Base-by-base conservation (phyloP, 2,797 vertebrate genomes). In the Spinibarbus caldwelli region DNA sequence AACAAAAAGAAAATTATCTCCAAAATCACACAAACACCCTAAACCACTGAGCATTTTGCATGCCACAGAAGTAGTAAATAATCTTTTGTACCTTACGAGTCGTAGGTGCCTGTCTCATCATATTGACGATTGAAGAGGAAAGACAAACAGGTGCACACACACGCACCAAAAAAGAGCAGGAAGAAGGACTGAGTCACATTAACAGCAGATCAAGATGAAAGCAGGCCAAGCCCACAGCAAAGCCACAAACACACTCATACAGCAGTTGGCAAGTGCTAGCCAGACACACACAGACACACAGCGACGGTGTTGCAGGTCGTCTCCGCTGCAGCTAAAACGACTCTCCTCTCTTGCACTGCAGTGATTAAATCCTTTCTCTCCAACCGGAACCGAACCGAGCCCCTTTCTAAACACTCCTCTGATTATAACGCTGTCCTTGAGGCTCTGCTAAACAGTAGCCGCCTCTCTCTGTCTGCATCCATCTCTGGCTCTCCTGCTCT, bases 81-180 rank as follows among this genome's bases (percentile, higher is more conserved):
- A 72, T 82, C 59, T 64, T 83, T 59, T 92, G 95, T 98, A 98
- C 97, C 97, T 98, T 98, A 92, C 97, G 96, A 90, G 96, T 93
- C 34, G 96, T 93, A 72, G 97, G 95, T 89, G 97, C 96, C 97
- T 98, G 97, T 93, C 96, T 97, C 97, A 97, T 97, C 96, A 96
- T 97, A 92, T 95, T 95, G 91, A 92, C 90, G 88, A 89, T 89
- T 90, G 93, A 92, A 75, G 82, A 87, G 68, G 80, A 83, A 49
- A 82, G 78, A 85, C 84, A 90, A 36, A 70, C 47, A 79, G 29
- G 70, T 70, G 47, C n/a, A 41, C 78, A 87, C 72, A 72, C 31
- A 87, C n/a, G n/a, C 31, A 87, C 84, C n/a, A 31, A 87, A 67
- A 89, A 72, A 88, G 57, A 87, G 78, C 59, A 89, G 82, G 82